Percentiles rank a stretch among this genome's conserved stretches.
These are phyloP conservation scores for Coelinius sp. DNA, from an alignment of 2,888 invertebrate genomes.

Conservation along the genomic window DNA sequence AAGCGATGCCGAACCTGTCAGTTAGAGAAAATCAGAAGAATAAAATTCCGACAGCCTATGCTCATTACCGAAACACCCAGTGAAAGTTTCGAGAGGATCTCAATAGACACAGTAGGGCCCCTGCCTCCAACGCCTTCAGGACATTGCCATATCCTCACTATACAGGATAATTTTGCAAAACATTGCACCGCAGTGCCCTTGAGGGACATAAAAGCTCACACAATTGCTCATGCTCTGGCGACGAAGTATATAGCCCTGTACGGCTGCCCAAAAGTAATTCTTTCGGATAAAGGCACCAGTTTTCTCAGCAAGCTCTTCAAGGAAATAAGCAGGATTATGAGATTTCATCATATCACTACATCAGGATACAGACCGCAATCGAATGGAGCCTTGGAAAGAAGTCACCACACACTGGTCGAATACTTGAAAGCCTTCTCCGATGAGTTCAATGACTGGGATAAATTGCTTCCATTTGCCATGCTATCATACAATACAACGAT, in stretches of 20 bases:
- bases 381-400: too few relatives aligned
- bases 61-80: too few relatives aligned
- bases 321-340: neutral
- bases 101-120: too few relatives aligned
- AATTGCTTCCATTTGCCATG: slow-evolving; percentile 21
- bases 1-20: neutral
- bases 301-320: slow-evolving; percentile 1
- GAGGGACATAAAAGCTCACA: slow-evolving; percentile 29
- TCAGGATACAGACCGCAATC: too few relatives aligned
- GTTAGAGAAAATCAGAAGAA: too few relatives aligned
- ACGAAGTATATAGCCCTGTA: slow-evolving; percentile 48
- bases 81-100: too few relatives aligned
- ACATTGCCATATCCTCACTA: slow-evolving; percentile 14
- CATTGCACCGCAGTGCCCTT: slow-evolving; percentile 13
- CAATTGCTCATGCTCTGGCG: neutral
- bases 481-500: slow-evolving; percentile 7
- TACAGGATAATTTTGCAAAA: slow-evolving; percentile 29
- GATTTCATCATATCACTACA: neutral
- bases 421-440: slow-evolving; percentile 2
- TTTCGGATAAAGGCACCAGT: neutral
- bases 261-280: neutral
- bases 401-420: too few relatives aligned
- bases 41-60: too few relatives aligned
- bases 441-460: neutral
- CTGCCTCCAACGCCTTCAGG: too few relatives aligned